Conservation (phyloP, 1,140 invertebrate genomes). For the Himalopsyche phryganea region DNA sequence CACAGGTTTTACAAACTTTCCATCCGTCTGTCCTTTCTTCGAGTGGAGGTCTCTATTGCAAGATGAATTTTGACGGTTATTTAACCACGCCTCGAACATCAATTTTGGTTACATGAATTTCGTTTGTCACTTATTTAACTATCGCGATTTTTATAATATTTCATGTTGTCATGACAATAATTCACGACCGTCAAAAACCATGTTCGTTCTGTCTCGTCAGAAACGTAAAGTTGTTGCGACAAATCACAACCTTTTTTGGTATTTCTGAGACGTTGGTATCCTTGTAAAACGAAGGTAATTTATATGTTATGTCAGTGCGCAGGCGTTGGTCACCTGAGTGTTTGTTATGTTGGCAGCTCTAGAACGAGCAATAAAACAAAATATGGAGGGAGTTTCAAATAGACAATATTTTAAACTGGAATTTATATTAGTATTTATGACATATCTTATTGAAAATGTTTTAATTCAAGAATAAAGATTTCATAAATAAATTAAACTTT, state of each 20-base stretch:
- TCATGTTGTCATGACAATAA: conserved; percentile 22
- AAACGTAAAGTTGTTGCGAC: conserved; percentile 12
- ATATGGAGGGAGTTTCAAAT: no score
- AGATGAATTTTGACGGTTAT: conserved; percentile 21
- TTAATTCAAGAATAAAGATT: no score
- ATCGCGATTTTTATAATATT: conserved; percentile 14
- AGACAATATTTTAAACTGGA: conserved; percentile 1
- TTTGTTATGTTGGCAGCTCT: no score
- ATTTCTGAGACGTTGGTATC: conserved; percentile 19
- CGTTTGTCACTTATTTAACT: not conserved
- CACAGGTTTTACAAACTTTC: conserved; percentile 2
- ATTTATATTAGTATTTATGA: no score
- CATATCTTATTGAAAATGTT: no score
- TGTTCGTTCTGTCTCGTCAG: conserved; percentile 12
- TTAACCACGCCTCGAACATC: conserved; percentile 19
- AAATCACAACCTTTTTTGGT: conserved; percentile 27
- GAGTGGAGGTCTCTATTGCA: not conserved
- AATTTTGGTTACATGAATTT: conserved; percentile 10
- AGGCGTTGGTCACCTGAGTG: conserved; percentile 25
- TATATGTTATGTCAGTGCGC: conserved; percentile 14
- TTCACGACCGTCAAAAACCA: conserved; percentile 13
- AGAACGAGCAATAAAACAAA: no score
- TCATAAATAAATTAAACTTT: no score
- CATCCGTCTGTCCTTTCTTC: conserved; percentile 8
- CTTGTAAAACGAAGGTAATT: conserved; percentile 4